Evolutionary conservation across 2,113 vertebrate genomes (phyloP).

Genomic region (Corythaeola cristata): DNA sequence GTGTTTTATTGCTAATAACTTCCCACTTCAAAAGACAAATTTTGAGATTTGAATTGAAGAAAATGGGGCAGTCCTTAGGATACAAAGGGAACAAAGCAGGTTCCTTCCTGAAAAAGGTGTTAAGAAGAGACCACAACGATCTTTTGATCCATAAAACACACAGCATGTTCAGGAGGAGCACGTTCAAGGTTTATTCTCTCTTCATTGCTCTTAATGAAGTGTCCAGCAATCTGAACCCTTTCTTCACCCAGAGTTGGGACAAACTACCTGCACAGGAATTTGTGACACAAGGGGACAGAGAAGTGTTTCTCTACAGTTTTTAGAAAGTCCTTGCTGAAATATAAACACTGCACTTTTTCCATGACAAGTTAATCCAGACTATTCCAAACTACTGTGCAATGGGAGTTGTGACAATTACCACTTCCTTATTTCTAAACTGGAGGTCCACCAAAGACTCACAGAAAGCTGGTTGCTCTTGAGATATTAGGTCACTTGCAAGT

Average conservation of each 20-base stretch:
- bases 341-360: not conserved
- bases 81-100: not conserved
- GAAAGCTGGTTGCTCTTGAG: not conserved
- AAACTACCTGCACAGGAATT: not conserved
- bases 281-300: not conserved
- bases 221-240: not conserved
- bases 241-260: not conserved
- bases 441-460: not conserved
- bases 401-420: not conserved
- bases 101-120: not conserved
- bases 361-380: not conserved
- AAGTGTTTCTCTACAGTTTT: not conserved
- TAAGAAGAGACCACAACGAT: not conserved
- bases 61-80: not conserved
- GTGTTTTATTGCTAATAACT: not conserved
- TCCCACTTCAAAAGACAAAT: not conserved
- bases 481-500: not conserved
- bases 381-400: not conserved
- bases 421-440: not conserved
- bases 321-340: not conserved
- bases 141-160: not conserved
- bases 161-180: not conserved
- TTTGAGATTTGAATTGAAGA: not conserved
- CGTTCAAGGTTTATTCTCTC: not conserved
- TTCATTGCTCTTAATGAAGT: not conserved